These are phyloP conservation scores for Urocolius indicus DNA, from an alignment of 2,113 vertebrate species.

Conservation along the genomic window DNA sequence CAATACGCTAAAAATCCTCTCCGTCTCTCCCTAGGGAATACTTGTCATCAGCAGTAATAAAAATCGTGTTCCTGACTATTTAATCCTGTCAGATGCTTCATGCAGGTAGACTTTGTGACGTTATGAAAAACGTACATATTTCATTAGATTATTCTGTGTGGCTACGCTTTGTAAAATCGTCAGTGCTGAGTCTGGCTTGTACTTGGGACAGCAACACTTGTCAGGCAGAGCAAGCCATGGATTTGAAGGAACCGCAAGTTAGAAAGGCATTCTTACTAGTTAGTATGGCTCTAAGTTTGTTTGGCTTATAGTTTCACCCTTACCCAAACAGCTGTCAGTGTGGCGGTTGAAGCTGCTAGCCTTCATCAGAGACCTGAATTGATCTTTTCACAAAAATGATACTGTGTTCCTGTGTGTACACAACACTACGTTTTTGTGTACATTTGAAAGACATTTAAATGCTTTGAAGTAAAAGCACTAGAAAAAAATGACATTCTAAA, in stretches of 20 bases:
- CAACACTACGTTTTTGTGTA: not conserved
- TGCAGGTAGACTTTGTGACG: not conserved
- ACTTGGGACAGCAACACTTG: not conserved
- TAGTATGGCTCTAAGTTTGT: not conserved
- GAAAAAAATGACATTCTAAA: not conserved
- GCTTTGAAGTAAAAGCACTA: not conserved
- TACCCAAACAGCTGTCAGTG: not conserved
- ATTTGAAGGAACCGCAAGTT: not conserved
- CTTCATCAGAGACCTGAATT: not conserved
- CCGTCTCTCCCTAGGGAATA: not conserved
- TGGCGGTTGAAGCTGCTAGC: not conserved
- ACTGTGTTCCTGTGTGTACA: rapidly evolving
- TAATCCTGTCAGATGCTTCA: not conserved
- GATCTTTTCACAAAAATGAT: not conserved
- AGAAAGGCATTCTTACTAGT: not conserved
- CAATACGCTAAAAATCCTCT: not conserved
- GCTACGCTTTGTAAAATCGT: not conserved
- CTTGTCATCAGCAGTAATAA: not conserved
- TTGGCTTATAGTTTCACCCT: not conserved
- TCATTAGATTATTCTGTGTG: not conserved
- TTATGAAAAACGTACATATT: not conserved
- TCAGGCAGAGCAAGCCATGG: not conserved
- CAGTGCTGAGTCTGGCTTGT: not conserved
- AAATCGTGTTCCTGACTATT: not conserved
- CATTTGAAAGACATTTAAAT: not conserved